Base-by-base conservation (phyloP, 2,888 invertebrate genomes). In the Diaperis boleti region DNA sequence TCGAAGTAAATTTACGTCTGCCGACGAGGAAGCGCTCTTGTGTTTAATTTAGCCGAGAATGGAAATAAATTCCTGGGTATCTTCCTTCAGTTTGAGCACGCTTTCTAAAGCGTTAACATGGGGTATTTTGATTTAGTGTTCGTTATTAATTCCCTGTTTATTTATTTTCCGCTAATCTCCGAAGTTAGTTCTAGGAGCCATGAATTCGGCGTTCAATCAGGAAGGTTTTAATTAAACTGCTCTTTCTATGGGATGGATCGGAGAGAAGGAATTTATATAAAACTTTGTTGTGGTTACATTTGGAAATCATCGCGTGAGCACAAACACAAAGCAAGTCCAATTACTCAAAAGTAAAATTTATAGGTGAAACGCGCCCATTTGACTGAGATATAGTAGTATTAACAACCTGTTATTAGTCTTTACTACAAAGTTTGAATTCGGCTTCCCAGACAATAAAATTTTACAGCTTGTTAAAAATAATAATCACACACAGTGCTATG, bases 61-160 rank as follows among this genome's bases (percentile, higher is more conserved):
- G 39, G 15, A 39, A 39, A 39, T 39, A 39, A 39, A 39, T 39
- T 39, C 15, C 15, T 13, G 15, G 15, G 39, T 39, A 14, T 39
- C 39, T 17, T 18, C 39, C 14, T 39, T 39, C 39, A 15, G 11
- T 39, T 39, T 39, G 15, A 39, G 10, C 35, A 39, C 39, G 39
- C 39, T 39, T 39, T 15, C 15, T 39, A 39, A 39, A 15, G 39
- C 39, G 15, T 39, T 39, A 39, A 39, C 39, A 39, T 39, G 15
- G 39, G 39, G 14, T 39, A 39, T 39, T 39, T 39, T 39, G 39
- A 39, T 39, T 39, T 39, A 39, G 11, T 39, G 39, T 13, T 39
- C 18, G 15, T 39, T 39, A 39, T 39, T 39, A 39, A 39, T 39
- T 17, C 39, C 39, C 15, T 39, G 39, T 39, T 39, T 39, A 39